Percentiles rank a stretch among this genome's conserved stretches.
These are phyloP conservation scores for Heliconius ismenius DNA, from an alignment of 2,888 invertebrate species.

Conservation along the genomic window DNA sequence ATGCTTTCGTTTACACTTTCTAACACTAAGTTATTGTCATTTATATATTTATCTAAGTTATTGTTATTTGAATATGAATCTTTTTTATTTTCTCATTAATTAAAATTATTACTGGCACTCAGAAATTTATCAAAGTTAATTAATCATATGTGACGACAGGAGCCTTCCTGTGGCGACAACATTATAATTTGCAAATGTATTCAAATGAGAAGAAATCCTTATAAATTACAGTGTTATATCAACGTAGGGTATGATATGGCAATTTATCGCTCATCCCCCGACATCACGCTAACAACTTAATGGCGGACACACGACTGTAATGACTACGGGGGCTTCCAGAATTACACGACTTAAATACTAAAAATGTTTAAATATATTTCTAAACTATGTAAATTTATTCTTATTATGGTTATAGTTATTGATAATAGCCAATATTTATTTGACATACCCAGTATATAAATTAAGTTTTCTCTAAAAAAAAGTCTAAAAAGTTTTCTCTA, in stretches of 20 bases:
- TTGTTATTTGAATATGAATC: background rate
- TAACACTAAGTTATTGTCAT: background rate
- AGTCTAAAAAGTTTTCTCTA: too few relatives aligned
- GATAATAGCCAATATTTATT: too few relatives aligned
- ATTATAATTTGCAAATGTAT: conserved; percentile 35
- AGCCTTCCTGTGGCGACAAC: conserved; percentile 26
- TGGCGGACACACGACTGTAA: conserved; percentile 65
- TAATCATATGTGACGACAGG: conserved; percentile 17
- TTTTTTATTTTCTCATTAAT: background rate
- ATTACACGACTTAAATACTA: conserved; percentile 8
- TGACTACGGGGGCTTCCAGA: conserved; percentile 33
- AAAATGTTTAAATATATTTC: conserved; percentile 17
- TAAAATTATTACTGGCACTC: background rate
- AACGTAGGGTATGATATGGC: conserved; percentile 41
- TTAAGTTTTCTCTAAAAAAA: too few relatives aligned
- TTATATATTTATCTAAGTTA: background rate
- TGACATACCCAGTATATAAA: too few relatives aligned
- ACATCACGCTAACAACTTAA: conserved; percentile 61
- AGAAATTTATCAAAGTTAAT: background rate
- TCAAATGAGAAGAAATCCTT: conserved; percentile 28
- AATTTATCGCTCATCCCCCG: conserved; percentile 50
- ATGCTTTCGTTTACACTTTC: conserved; percentile 10
- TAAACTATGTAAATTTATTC: background rate
- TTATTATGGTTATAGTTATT: background rate
- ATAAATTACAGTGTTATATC: conserved; percentile 35